Evolutionary conservation across 1,140 invertebrate species (phyloP).

Genomic region (Zaprionus nigranus): DNA sequence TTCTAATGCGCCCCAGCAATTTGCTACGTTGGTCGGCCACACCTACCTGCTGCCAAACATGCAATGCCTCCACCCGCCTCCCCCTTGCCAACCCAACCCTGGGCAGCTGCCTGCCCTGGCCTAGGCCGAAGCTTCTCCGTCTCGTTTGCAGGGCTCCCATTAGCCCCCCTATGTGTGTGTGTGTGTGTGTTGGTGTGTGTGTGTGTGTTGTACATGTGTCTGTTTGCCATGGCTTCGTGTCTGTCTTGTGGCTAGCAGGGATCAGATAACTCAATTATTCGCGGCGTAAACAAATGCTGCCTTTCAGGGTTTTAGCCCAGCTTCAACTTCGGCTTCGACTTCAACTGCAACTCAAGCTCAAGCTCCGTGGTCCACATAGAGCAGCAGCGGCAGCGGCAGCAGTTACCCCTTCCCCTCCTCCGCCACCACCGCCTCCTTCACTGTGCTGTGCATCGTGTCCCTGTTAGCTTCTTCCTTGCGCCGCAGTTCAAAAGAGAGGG

Average conservation of each 20-base stretch:
- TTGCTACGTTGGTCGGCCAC: slow-evolving; percentile 74
- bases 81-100: background rate
- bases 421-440: background rate
- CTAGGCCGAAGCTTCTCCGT: slow-evolving; percentile 14
- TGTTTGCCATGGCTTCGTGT: slow-evolving; percentile 31
- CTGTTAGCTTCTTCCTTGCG: slow-evolving; percentile 47
- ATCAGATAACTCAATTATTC: slow-evolving; percentile 84
- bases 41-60: slow-evolving; percentile 76
- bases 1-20: slow-evolving; percentile 77
- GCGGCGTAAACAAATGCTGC: slow-evolving; percentile 84
- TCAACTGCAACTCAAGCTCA: background rate
- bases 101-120: slow-evolving; percentile 2
- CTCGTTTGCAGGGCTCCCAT: slow-evolving; percentile 27
- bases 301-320: slow-evolving; percentile 69
- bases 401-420: background rate
- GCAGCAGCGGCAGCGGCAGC: background rate
- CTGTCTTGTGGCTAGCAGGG: slow-evolving; percentile 76
- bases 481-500: slow-evolving; percentile 70
- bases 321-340: slow-evolving; percentile 7
- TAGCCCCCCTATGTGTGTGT: background rate
- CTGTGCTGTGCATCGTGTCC: background rate
- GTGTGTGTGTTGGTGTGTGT: background rate
- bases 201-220: background rate
- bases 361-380: background rate
- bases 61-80: slow-evolving; percentile 24